These are phyloP conservation scores for Ammodytes marinus DNA, from an alignment of 2,113 vertebrate genomes.

Conservation along the genomic window DNA sequence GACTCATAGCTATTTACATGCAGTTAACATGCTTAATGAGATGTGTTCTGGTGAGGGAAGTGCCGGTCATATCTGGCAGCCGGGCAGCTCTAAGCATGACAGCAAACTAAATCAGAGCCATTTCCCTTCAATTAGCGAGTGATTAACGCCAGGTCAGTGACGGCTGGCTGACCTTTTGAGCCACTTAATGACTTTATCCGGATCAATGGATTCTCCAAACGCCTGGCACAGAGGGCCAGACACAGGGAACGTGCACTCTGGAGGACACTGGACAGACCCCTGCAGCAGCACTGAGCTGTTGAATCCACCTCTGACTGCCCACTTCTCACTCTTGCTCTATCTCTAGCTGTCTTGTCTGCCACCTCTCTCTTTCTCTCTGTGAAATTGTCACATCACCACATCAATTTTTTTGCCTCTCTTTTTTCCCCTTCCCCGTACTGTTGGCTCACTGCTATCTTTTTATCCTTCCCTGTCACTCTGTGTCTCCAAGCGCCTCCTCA, in stretches of 20 bases:
- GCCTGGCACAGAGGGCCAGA: neutral
- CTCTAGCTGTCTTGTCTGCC: conserved; percentile 20
- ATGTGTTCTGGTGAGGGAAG: conserved; percentile 39
- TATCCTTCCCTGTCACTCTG: conserved; percentile 4
- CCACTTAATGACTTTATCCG: conserved; percentile 67
- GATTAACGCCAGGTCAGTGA: conserved; percentile 77
- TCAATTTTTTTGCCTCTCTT: neutral
- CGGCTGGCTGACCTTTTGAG: conserved; percentile 68
- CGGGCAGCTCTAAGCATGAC: conserved; percentile 31
- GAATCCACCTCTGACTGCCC: conserved; percentile 6
- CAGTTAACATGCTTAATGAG: conserved; percentile 56
- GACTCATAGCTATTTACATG: conserved; percentile 34
- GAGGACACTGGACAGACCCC: neutral
- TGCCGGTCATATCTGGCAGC: conserved; percentile 51
- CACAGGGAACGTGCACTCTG: conserved; percentile 13
- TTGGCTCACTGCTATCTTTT: conserved; percentile 2
- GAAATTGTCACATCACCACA: neutral
- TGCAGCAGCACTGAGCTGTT: neutral
- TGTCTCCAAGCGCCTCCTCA: conserved; percentile 13
- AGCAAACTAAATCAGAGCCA: conserved; percentile 74
- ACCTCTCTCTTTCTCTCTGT: neutral
- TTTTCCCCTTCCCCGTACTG: neutral
- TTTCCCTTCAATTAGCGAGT: conserved; percentile 80
- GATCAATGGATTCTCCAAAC: conserved; percentile 71
- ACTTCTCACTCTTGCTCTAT: conserved; percentile 13